Evolutionary conservation across 2,888 invertebrate species (phyloP), one percentile per base, ranked within the genome.

Genomic region (Muscina levida): DNA sequence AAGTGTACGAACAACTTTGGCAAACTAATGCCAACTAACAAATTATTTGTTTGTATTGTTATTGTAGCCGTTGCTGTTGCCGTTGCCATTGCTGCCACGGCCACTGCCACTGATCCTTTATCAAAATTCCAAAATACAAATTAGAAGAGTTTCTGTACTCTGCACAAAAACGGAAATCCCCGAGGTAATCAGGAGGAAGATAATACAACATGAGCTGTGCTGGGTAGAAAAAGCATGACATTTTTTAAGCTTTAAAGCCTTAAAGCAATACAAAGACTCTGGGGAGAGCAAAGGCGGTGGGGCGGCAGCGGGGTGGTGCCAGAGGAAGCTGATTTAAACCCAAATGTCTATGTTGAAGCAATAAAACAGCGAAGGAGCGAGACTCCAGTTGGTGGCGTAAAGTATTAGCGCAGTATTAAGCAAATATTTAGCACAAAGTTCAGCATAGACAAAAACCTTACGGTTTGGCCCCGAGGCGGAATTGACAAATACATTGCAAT

Each of bases 401-500:
- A 53, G 71, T 77, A 72, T 77, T 77, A 81, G 81, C 73, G 77
- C 72, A 74, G 77, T 53, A 81, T 81, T 81, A 81, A 81, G 72
- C 77, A 81, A 81, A 81, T 81, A 81, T 81, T 81, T 74, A 74
- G 77, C 53, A 77, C 81, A 82, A 76, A 82, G 77, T 82, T 77
- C 78, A 84, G 79, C 77, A 70, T 67, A 79, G 81, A 82, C 82
- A 82, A 82, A 75, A 77, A 83, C 84, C 84, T 77, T 74, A 76
- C 72, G 75, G 70, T 76, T 68, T 46, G 51, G 72, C 48, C 74
- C 71, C 72, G 37, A 8, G 17, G 73, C 71, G 1, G 31, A 24
- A 31, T 24, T 46, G 73, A 70, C 19, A n/a, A 65, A n/a, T 19
- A 11, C 62, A 39, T 62, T 42, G 62, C 17, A 59, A 59, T 57